These are phyloP conservation scores for Calidris pygmaea DNA, from an alignment of 2,113 vertebrate species.

Conservation along the genomic window DNA sequence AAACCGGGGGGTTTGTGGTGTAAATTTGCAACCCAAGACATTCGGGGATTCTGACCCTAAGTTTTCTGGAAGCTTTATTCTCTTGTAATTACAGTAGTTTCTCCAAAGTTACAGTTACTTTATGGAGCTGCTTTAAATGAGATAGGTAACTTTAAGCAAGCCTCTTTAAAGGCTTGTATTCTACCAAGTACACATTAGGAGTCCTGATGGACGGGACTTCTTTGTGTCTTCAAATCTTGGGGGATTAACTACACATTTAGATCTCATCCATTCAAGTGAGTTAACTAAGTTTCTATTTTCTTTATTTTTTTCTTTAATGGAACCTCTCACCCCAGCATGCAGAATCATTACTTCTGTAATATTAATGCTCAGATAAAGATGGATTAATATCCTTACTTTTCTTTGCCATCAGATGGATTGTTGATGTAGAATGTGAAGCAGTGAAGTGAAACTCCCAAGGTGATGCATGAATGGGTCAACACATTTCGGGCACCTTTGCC, in stretches of 20 bases:
- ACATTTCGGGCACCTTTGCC: background rate
- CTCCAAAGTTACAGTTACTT: background rate
- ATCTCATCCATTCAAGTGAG: background rate
- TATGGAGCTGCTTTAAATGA: background rate
- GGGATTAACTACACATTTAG: background rate
- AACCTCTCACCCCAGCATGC: background rate
- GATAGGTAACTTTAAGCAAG: background rate
- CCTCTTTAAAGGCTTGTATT: background rate
- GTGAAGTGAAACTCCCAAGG: background rate
- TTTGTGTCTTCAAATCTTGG: background rate
- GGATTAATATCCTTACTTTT: background rate
- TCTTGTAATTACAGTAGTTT: background rate
- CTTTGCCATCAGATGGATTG: background rate
- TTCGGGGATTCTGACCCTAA: background rate
- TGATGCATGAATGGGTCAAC: background rate
- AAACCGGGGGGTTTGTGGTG: background rate
- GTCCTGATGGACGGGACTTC: rapidly evolving
- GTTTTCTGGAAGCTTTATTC: background rate
- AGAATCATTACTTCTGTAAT: background rate
- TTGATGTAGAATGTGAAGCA: background rate
- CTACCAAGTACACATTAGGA: background rate
- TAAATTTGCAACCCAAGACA: background rate
- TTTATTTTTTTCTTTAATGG: background rate
- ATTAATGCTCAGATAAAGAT: background rate
- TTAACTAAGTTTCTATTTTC: background rate